These are phyloP conservation scores for Pteronotus mesoamericanus DNA, from an alignment of 2,797 vertebrate genomes.

Conservation along the genomic window DNA sequence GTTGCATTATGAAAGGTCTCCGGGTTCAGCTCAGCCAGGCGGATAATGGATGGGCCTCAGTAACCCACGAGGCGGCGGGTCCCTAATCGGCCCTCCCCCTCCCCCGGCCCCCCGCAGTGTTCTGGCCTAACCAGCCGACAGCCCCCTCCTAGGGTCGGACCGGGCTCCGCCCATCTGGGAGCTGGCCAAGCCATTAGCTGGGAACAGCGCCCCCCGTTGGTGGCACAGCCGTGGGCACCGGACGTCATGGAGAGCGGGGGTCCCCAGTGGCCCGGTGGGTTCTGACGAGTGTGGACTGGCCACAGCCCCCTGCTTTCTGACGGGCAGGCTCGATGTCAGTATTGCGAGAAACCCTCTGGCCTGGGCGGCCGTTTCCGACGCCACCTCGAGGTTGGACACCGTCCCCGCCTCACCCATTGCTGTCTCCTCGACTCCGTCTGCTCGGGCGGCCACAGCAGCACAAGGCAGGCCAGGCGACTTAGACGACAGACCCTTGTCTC, in stretches of 20 bases:
- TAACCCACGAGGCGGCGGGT: background rate
- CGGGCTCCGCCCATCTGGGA: accelerated
- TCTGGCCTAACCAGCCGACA: background rate
- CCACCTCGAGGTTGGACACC: too few relatives aligned
- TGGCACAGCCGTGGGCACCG: accelerated
- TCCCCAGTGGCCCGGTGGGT: accelerated
- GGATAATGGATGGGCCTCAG: background rate
- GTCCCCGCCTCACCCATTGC: too few relatives aligned
- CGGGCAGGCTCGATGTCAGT: accelerated
- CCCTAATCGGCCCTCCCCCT: too few relatives aligned
- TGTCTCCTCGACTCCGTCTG: too few relatives aligned
- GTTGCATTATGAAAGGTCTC: slow-evolving; percentile 37
- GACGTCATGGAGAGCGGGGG: accelerated
- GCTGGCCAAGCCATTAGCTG: accelerated
- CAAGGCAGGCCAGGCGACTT: too few relatives aligned
- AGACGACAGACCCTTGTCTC: too few relatives aligned
- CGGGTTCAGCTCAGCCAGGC: background rate
- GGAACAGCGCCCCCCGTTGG: accelerated
- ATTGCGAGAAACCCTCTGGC: background rate
- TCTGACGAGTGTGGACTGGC: accelerated
- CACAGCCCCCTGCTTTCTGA: accelerated
- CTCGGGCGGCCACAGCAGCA: too few relatives aligned
- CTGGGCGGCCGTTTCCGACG: too few relatives aligned
- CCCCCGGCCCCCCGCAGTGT: accelerated
- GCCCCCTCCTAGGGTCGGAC: accelerated